These are phyloP conservation scores for Pegoplata infirma DNA, from an alignment of 2,888 invertebrate species.

Conservation along the genomic window DNA sequence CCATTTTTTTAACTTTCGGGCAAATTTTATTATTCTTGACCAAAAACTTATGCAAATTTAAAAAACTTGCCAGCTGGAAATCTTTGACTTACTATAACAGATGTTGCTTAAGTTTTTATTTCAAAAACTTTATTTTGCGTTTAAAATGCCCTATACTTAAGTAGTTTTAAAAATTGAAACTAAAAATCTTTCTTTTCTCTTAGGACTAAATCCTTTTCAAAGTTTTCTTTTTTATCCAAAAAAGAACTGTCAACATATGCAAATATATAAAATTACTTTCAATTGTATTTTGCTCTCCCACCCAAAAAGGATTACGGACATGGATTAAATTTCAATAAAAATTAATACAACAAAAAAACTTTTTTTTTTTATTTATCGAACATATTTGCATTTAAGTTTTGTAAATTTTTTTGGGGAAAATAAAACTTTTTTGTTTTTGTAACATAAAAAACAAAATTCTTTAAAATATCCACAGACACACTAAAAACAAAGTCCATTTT, in stretches of 20 bases:
- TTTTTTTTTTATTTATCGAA: constrained; percentile 41
- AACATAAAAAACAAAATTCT: constrained; percentile 22
- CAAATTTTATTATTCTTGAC: too few species aligned
- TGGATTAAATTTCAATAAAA: constrained; percentile 60
- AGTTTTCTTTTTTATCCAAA: too few species aligned
- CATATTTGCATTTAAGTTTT: constrained; percentile 39
- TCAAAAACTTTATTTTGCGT: too few species aligned
- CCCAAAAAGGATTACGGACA: constrained; percentile 1
- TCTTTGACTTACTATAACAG: too few species aligned
- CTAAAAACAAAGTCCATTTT: constrained; percentile 49
- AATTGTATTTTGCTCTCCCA: background rate
- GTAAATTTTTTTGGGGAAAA: background rate
- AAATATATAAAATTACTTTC: constrained; percentile 18
- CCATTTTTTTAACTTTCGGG: too few species aligned
- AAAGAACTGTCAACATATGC: constrained; percentile 15
- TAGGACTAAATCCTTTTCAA: background rate
- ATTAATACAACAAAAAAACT: constrained; percentile 30
- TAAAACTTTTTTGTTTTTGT: constrained; percentile 1
- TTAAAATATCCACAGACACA: constrained; percentile 40
- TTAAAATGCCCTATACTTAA: too few species aligned
- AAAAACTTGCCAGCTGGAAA: too few species aligned
- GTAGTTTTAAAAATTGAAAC: too few species aligned
- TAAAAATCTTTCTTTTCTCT: background rate
- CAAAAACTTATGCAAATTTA: too few species aligned
- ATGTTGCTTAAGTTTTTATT: too few species aligned